Percentiles rank a stretch among this genome's conserved stretches.
These are phyloP conservation scores for Leptarthrus brevirostris DNA, from an alignment of 2,888 invertebrate species.

Conservation along the genomic window DNA sequence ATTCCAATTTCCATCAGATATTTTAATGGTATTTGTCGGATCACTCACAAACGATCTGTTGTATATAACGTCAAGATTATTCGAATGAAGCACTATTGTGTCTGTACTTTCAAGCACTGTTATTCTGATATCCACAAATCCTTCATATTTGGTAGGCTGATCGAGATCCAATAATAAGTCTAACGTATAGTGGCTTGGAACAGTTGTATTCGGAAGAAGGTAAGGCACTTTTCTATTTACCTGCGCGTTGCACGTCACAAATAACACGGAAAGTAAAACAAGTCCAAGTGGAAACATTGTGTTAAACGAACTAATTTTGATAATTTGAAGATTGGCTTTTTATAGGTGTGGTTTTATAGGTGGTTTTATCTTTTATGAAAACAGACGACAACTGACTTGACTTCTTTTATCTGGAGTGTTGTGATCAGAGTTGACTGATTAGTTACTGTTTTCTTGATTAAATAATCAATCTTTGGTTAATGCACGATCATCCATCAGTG, in stretches of 20 bases:
- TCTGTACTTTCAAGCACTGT: not conserved
- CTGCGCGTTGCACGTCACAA: not conserved
- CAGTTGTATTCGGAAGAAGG: constrained; percentile 31
- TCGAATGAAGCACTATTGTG: constrained; percentile 22
- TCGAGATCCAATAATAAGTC: constrained; percentile 2
- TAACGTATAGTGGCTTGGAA: constrained; percentile 23
- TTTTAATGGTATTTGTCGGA: not conserved
- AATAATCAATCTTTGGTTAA: too few species aligned
- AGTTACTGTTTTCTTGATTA: too few species aligned
- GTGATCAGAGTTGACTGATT: too few species aligned
- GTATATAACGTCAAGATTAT: not conserved
- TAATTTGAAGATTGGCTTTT: too few species aligned
- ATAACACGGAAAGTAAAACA: not conserved
- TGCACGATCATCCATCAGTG: too few species aligned
- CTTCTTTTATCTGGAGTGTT: too few species aligned
- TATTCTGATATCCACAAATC: constrained; percentile 22
- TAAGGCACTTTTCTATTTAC: not conserved
- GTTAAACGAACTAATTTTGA: too few species aligned
- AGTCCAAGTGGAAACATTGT: constrained; percentile 1
- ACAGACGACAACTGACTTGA: too few species aligned
- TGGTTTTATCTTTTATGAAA: too few species aligned
- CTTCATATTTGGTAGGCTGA: not conserved
- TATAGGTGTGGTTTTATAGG: too few species aligned
- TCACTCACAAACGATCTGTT: not conserved
- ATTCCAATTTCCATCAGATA: not conserved